Percentiles rank a stretch among this genome's conserved stretches.
Conservation (phyloP, 2,113 vertebrate genomes). For the Pyrgilauda ruficollis region DNA sequence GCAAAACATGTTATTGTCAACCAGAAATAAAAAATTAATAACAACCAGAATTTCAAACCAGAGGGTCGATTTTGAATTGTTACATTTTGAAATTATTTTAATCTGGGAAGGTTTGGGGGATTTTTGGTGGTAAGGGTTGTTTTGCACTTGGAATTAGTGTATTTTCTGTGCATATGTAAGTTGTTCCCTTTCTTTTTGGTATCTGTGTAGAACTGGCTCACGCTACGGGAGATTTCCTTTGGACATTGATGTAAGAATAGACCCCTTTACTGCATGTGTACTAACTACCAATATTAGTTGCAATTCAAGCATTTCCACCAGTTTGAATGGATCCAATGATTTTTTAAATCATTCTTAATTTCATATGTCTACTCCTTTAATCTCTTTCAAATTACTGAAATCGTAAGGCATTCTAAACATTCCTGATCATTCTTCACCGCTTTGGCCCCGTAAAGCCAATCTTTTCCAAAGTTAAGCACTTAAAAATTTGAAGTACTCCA, state of each 20-base stretch:
- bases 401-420: conserved; percentile 63
- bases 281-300: not conserved
- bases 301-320: not conserved
- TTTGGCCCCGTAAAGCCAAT: conserved; percentile 65
- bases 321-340: conserved; percentile 26
- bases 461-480: conserved; percentile 76
- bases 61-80: conserved; percentile 60
- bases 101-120: conserved; percentile 35
- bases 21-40: conserved; percentile 59
- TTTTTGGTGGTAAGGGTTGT: conserved; percentile 23
- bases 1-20: not conserved
- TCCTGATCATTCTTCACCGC: conserved; percentile 55
- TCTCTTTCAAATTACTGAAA: conserved; percentile 68
- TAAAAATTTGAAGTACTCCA: conserved; percentile 74
- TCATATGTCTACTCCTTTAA: conserved; percentile 63
- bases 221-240: not conserved
- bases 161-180: not conserved
- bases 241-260: not conserved
- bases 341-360: conserved; percentile 70
- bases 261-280: not conserved
- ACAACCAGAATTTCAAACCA: conserved; percentile 57
- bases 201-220: not conserved
- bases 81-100: conserved; percentile 64
- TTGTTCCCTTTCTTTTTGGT: not conserved
- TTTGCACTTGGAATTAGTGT: conserved; percentile 12